Percentiles rank a stretch among this genome's conserved stretches.
Conservation (phyloP, 2,797 vertebrate genomes). For the Zenarchopterus dispar region DNA sequence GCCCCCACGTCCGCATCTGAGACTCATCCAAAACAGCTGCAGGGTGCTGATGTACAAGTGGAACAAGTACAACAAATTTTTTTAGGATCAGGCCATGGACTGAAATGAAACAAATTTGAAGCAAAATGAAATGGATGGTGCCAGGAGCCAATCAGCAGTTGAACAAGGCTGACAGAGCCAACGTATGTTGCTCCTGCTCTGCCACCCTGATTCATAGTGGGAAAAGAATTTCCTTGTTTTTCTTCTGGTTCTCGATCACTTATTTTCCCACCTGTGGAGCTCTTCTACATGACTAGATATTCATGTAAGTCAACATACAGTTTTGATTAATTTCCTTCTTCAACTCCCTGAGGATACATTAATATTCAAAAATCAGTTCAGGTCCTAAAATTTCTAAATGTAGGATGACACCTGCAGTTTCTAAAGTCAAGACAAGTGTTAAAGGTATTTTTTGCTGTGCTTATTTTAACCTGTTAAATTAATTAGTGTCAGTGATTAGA, state of each 20-base stretch:
- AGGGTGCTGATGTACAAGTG: too few species aligned
- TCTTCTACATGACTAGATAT: conserved; percentile 37
- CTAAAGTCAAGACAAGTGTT: conserved; percentile 40
- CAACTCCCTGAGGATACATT: conserved; percentile 54
- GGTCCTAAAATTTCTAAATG: conserved; percentile 20
- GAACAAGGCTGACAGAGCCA: too few species aligned
- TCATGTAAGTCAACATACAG: conserved; percentile 56
- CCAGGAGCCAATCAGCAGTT: conserved; percentile 40
- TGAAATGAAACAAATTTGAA: conserved; percentile 59
- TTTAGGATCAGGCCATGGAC: too few species aligned
- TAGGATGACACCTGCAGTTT: conserved; percentile 45
- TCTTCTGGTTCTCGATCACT: background rate
- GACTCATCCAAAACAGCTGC: too few species aligned
- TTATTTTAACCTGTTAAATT: conserved; percentile 61
- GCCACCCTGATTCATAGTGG: too few species aligned
- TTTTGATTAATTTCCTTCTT: conserved; percentile 58
- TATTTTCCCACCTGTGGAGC: conserved; percentile 14
- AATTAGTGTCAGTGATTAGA: conserved; percentile 61
- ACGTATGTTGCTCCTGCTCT: too few species aligned
- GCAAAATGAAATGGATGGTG: conserved; percentile 43
- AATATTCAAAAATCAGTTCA: conserved; percentile 59
- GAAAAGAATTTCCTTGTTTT: background rate
- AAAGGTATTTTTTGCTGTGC: conserved; percentile 50
- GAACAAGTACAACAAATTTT: too few species aligned
- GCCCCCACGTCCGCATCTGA: too few species aligned